Evolutionary conservation across 2,888 invertebrate genomes (phyloP), one percentile per base, ranked within the genome.

Genomic region (Mesorhabditis sp.): DNA sequence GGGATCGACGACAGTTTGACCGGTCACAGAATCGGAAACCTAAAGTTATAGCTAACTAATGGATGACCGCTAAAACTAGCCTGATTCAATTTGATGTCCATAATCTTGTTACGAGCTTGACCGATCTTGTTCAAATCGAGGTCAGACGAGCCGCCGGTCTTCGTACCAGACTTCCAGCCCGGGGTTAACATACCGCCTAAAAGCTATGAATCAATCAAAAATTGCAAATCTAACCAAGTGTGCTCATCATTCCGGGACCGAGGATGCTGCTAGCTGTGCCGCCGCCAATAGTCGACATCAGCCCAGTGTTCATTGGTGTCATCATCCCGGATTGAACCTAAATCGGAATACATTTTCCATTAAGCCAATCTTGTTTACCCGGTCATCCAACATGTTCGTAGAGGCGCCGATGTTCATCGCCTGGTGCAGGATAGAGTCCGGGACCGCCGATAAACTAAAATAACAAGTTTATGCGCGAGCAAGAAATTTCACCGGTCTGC

Each of bases 1-100:
- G 0, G 98, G 98, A 88, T 99, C 98, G 0, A 99, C 96, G 0
- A 98, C 97, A 0, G 98, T 99, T 88, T 99, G 98, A 0, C 98
- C 98, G 4, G 93, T 93, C 0, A 99, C 97, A 0, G 97, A 97
- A 87, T 99, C 98, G 0, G 98, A 85, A 10, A 85, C 83, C 82
- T 82, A 43, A 72, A 74, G 4, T 3, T 42, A 50, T 10, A 50
- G 28, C 58, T 50, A 2, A 13, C 2, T 1, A 50, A 50, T 10
- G 58, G 58, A 13, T 50, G 58, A 71, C 64, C 3, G n/a, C 50
- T 10, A 28, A 10, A 5, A 62, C 45, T 13, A 66, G 88, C 89
- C 89, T 96, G 95, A 1, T 93, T 95, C 45, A 99, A 88, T 87
- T 97, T 96, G 0, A 99, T 97, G 86, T 95, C 95, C 98, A 99